A percentile compares a stretch with the other conserved stretches of the same genome.
Evolutionary conservation across 2,888 invertebrate species (phyloP).

Genomic region (Leucozona laternaria): DNA sequence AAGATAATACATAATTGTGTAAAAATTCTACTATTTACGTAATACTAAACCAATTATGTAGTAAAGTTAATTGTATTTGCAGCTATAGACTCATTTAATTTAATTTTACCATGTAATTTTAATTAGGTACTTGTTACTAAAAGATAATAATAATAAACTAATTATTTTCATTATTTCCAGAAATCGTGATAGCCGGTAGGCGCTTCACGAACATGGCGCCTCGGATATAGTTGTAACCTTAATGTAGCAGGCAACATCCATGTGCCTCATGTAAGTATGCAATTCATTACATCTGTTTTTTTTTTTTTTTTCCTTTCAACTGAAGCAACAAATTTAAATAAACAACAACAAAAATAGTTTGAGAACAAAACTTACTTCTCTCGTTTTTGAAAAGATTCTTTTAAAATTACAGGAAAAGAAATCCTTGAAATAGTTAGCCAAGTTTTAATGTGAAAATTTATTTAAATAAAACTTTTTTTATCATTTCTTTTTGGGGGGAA

Average conservation of each 20-base stretch:
- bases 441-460: constrained; percentile 29
- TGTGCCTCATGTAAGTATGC: constrained; percentile 84
- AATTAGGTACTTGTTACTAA: no score
- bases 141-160: no score
- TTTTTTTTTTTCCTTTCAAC: neutral
- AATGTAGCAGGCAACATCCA: constrained; percentile 84
- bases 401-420: constrained; percentile 9
- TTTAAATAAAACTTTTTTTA: constrained; percentile 28
- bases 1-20: no score
- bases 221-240: constrained; percentile 84
- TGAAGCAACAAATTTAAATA: neutral
- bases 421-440: constrained; percentile 14
- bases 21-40: no score
- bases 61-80: no score
- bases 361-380: neutral
- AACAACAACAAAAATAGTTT: neutral
- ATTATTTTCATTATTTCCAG: constrained; percentile 78
- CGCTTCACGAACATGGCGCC: constrained; percentile 84
- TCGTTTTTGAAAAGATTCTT: constrained; percentile 9
- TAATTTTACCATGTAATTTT: no score
- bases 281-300: neutral
- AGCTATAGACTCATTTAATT: no score
- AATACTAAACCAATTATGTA: no score
- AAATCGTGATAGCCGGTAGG: constrained; percentile 83
- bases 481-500: neutral